Conservation (phyloP, 2,113 vertebrate genomes). For the Semnopithecus entellus region DNA sequence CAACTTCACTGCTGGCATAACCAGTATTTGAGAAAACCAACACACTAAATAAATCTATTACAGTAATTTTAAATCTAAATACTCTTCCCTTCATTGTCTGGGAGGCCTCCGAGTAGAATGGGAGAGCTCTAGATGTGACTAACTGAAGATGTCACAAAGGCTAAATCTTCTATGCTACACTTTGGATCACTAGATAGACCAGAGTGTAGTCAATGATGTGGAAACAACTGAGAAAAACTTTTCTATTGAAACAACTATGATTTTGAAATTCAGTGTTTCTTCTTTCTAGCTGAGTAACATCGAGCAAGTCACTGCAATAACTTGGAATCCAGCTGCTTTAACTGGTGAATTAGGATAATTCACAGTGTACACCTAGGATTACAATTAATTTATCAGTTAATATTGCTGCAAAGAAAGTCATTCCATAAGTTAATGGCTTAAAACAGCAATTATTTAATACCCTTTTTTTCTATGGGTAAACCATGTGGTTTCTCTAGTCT, state of each 20-base stretch:
- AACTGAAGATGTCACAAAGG: neutral
- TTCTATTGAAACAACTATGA: neutral
- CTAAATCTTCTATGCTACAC: rapidly evolving
- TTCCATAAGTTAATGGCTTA: neutral
- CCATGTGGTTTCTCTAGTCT: neutral
- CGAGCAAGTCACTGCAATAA: neutral
- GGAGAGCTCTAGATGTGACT: neutral
- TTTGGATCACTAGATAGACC: neutral
- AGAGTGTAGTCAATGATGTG: neutral
- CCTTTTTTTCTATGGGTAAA: neutral
- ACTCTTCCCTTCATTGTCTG: neutral
- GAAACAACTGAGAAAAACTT: neutral
- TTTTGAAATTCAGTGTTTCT: neutral
- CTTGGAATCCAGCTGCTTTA: neutral
- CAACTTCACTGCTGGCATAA: too few relatives aligned
- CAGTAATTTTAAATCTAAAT: neutral
- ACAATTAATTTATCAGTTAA: neutral
- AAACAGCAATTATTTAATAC: neutral
- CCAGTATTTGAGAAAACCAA: too few relatives aligned
- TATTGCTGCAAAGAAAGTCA: neutral
- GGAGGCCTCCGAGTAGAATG: neutral
- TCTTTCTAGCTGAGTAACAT: neutral
- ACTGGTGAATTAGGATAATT: neutral
- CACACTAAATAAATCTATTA: neutral
- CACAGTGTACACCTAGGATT: neutral